Evolutionary conservation across 2,888 invertebrate species (phyloP).

Genomic region (Himalopsyche kuldschensis): DNA sequence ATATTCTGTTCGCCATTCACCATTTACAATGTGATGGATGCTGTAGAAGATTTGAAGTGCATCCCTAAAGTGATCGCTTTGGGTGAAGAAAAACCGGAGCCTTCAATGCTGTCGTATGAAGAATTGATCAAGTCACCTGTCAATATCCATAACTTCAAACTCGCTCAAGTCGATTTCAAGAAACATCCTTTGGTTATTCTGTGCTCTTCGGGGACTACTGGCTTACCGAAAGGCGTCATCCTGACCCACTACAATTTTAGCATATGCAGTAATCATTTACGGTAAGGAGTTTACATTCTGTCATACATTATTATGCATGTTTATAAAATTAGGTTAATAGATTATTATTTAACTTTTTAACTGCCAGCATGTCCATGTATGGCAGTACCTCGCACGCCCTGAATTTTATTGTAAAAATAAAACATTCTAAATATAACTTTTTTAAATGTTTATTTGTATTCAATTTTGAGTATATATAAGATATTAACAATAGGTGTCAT

Average conservation of each 20-base stretch:
- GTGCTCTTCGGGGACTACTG: constrained; percentile 72
- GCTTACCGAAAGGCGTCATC: constrained; percentile 68
- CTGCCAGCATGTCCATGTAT: too few species aligned
- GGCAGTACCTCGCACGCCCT: too few species aligned
- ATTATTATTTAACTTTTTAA: too few species aligned
- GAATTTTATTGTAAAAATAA: too few species aligned
- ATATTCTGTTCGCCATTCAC: constrained; percentile 68
- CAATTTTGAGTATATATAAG: too few species aligned
- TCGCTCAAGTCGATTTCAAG: constrained; percentile 54
- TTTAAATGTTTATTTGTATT: too few species aligned
- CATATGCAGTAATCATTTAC: constrained; percentile 39
- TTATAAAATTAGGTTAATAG: too few species aligned
- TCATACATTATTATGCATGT: too few species aligned
- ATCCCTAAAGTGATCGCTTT: constrained; percentile 62
- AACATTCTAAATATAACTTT: too few species aligned
- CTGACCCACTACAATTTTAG: constrained; percentile 63
- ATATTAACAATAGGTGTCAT: too few species aligned
- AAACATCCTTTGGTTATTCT: constrained; percentile 51
- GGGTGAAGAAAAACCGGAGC: constrained; percentile 53
- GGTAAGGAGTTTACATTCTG: constrained; percentile 4
- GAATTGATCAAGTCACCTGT: constrained; percentile 46
- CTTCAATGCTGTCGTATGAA: constrained; percentile 51
- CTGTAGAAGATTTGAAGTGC: constrained; percentile 56
- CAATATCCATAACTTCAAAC: constrained; percentile 48
- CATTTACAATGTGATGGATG: constrained; percentile 59